Base-by-base conservation (phyloP, 2,888 invertebrate species). In the Agrotis segetum region DNA sequence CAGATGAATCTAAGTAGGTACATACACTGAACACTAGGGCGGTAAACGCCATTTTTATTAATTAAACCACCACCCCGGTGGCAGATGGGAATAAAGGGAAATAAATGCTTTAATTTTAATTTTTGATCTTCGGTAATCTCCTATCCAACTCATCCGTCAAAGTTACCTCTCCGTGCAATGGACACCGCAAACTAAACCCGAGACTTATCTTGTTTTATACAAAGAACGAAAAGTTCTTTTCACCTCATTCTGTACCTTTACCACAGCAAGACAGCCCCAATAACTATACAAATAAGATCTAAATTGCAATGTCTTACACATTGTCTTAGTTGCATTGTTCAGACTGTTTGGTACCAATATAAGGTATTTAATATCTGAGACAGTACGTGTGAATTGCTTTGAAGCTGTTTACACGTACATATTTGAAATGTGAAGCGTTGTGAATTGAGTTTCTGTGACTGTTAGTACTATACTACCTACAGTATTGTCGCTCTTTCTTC, bases 351-450 rank as follows among this genome's bases (percentile, higher is more conserved):
- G 63, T 71, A 46, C 68, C 75, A 74, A 68, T 74, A 75, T 75
- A 34, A 60, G 80, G 71, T 47, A 73, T 77, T 67, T 82, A 76
- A 71, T 81, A 83, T 80, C 85, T 79, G 79, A 87, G 90, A 87
- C 87, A 84, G 85, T 84, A 86, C 90, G 90, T 91, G 89, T 24
- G 7, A 68, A 73, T 81, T 81, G 77, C 74, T 67, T 69, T 63
- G n/a, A 64, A 81, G 85, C 86, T 85, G 88, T 92, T 90, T 87
- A 76, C 90, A 92, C 91, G 92, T 92, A 88, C 78, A 50, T 76
- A 53, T 49, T 40, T 71, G 61, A 49, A 85, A 85, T 82, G 84
- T 86, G 83, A 49, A 64, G 44, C 7, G 85, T 85, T 81, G 80
- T 87, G 83, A 62, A 62, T 62, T 9, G 55, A 65, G 56, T 56